Evolutionary conservation across 2,797 vertebrate genomes (phyloP), one percentile per base, ranked within the genome.

Genomic region (Rhodeus uyekii): DNA sequence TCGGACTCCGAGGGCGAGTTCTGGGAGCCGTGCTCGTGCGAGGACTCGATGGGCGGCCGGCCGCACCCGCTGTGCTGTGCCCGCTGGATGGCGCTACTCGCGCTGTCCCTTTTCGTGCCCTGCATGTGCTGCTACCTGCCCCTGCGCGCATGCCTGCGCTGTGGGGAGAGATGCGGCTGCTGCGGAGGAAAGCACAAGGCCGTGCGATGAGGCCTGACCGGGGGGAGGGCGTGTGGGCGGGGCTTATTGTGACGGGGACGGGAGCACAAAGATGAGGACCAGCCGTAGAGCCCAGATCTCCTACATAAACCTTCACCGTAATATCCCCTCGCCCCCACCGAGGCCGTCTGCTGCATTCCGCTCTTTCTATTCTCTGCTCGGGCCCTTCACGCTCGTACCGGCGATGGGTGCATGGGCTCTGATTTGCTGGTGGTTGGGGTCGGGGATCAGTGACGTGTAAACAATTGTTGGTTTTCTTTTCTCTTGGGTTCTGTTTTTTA

Each of bases 81-180:
- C 78, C 96, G 96, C 92, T 98, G 97, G 97, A 89, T 96, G 78
- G 96, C 96, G n/a, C 94, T 98, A 83, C 91, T 96, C 74, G 95
- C 93, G 19, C 93, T 98, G 65, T 97, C 97, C 4, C 94, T 98
- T 85, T 95, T 96, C 0, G 97, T 97, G 90, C 97, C 96, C 92
- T 98, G 97, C 92, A 97, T 98, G 94, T 98, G 97, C 95, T 97
- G 97, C 95, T 98, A 97, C 86, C 94, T 96, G 88, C 97, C 97
- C 82, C 92, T 97, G 90, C 94, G 93, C 73, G 96, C 94, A 46
- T 98, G 97, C 92, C 95, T 98, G 93, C 96, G 95, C 87, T 97
- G 96, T 27, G 96, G 97, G 1, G 94, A 96, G 84, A 92, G 95
- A 68, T 97, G 96, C 1, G 96, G 97, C 89, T 98, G 96, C 89